Base-by-base conservation (phyloP, 2,113 vertebrate genomes). In the Mirza zaza region DNA sequence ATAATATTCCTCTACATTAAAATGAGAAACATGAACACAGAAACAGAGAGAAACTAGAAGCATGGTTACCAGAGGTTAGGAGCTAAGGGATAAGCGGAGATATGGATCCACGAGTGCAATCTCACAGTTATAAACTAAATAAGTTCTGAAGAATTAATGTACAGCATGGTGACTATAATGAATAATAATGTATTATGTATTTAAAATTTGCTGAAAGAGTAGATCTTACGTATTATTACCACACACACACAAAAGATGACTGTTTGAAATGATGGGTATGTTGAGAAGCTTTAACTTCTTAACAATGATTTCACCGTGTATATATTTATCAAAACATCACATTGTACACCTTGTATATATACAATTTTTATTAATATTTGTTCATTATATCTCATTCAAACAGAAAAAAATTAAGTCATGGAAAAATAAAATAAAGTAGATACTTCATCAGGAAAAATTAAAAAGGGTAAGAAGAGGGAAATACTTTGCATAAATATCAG, bases 21-120 rank as follows among this genome's bases (percentile, higher is more conserved):
- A 52, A 94, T 48, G 6, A 25, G 32, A n/a, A 76, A 48, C 1
- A 45, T 20, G 57, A 5, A 57, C 14, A 68, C 4, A 80, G 9
- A 88, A 73, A 3, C 20, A 21, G 12, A 34, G 34, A 32, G 3
- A 57, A 9, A 48, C 5, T 14, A 48, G 29, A 83, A 59, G 5
- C 2, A 3, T 25, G 12, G 5, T 34, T 14, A 36, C 2, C 29
- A 14, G 0, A 8, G 3, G 27, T 32, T 13, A 5, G 55, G 2
- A 9, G 2, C 67, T n/a, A 1, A 2, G 14, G 1, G 5, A 15
- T 1, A n/a, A 36, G 15, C 3, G 6, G 18, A 32, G 20, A 45
- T 14, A 27, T 29, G 12, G 29, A 39, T 57, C 4, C 29, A 67
- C 9, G 18, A 2, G 5, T 55, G 10, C 48, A 50, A 34, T 45